Percentiles rank a stretch among this genome's conserved stretches.
phyloP scores from a whole-genome alignment of 2,888 invertebrate genomes.

The Aromia moschata region DNA sequence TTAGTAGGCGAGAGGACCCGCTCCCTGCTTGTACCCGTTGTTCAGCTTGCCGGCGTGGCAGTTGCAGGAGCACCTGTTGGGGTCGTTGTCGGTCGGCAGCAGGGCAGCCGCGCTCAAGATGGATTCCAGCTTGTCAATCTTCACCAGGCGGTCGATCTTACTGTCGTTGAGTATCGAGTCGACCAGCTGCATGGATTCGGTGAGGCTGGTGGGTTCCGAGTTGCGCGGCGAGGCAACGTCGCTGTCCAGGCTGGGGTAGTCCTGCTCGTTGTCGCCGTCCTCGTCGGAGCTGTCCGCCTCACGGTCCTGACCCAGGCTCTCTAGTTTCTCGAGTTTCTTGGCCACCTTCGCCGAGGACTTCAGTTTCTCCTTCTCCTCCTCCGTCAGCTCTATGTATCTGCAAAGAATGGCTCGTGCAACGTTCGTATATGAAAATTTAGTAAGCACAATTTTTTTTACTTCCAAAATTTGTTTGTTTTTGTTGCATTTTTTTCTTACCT shows the following conservation, averaged over 20 bases:
- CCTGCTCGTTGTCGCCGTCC: conserved; percentile 76
- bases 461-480: background rate
- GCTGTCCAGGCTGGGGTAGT: conserved; percentile 84
- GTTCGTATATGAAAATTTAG: too few relatives aligned
- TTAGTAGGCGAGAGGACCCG: conserved; percentile 57
- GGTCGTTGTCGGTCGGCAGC: conserved; percentile 67
- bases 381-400: conserved; percentile 85
- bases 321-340: conserved; percentile 89
- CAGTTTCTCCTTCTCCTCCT: conserved; percentile 91
- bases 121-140: conserved; percentile 87
- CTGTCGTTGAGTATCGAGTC: conserved; percentile 85
- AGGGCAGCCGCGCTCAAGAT: conserved; percentile 83
- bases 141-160: conserved; percentile 84
- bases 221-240: conserved; percentile 78
- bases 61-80: conserved; percentile 63
- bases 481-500: conserved; percentile 62
- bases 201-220: conserved; percentile 82
- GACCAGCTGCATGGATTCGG: conserved; percentile 90
- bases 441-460: background rate
- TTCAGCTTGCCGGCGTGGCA: conserved; percentile 62
- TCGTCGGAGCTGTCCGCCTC: conserved; percentile 77
- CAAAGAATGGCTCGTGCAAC: too few relatives aligned
- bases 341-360: conserved; percentile 93
- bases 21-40: conserved; percentile 51
- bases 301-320: conserved; percentile 79